Conservation (phyloP, 1,140 invertebrate genomes). For the Eufriesea mexicana region DNA sequence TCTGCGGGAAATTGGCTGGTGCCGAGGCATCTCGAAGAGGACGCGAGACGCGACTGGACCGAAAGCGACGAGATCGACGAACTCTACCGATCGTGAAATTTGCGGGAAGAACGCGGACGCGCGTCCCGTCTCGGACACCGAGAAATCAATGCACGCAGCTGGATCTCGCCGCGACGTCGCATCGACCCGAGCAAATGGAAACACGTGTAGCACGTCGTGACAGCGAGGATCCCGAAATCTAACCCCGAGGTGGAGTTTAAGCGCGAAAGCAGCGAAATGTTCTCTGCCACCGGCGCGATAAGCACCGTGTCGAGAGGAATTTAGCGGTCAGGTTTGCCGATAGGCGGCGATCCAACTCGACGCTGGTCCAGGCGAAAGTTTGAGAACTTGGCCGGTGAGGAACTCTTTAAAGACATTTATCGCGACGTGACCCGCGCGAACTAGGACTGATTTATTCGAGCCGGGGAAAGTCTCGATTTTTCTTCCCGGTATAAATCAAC, state of each 20-base stretch:
- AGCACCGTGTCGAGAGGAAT: background rate
- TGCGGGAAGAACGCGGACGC: background rate
- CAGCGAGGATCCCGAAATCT: background rate
- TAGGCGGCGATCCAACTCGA: background rate
- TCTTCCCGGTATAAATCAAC: background rate
- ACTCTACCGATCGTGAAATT: background rate
- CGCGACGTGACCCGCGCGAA: background rate
- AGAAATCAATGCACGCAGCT: slow-evolving; percentile 28
- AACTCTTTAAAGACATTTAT: no score
- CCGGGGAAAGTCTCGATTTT: background rate
- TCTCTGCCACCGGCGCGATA: background rate
- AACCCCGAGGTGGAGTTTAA: background rate
- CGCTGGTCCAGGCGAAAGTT: background rate
- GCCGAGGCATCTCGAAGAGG: slow-evolving; percentile 6
- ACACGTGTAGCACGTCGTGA: background rate
- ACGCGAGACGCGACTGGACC: slow-evolving; percentile 46
- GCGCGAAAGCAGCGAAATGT: background rate
- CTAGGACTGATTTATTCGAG: background rate
- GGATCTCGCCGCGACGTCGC: background rate
- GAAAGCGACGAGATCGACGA: slow-evolving; percentile 41
- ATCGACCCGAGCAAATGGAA: background rate
- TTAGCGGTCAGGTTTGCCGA: background rate
- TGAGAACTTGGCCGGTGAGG: background rate
- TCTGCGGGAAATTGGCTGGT: slow-evolving; percentile 14
- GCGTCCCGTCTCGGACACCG: slow-evolving; percentile 4